Percentiles rank a stretch among this genome's conserved stretches.
phyloP scores from a whole-genome alignment of 2,888 invertebrate genomes.

The Aspidiotus rigidus region DNA sequence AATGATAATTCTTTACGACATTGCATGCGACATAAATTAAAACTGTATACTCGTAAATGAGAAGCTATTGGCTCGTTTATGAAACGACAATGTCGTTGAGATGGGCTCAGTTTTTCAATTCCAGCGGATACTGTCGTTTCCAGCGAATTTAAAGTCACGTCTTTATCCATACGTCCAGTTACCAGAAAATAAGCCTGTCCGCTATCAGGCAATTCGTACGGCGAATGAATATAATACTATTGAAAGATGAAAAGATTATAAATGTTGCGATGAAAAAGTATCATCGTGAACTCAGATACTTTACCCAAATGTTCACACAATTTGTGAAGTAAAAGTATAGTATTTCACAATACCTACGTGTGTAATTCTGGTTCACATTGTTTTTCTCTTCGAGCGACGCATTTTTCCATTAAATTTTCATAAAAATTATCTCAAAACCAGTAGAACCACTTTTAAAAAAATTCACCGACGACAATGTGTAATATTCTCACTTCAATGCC shows the following conservation, averaged over 20 bases:
- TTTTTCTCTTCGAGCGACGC: too few species aligned
- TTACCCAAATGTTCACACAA: too few species aligned
- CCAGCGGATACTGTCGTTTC: slow-evolving; percentile 38
- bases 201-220: slow-evolving; percentile 50
- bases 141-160: slow-evolving; percentile 38
- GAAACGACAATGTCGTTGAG: slow-evolving; percentile 46
- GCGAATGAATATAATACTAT: slow-evolving; percentile 54
- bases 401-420: too few species aligned
- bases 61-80: slow-evolving; percentile 54
- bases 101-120: slow-evolving; percentile 37
- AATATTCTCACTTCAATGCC: too few species aligned
- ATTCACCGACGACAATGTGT: too few species aligned
- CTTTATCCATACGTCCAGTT: slow-evolving; percentile 37
- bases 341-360: too few species aligned
- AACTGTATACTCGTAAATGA: slow-evolving; percentile 60
- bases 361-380: too few species aligned
- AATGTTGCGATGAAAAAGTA: too few species aligned
- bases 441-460: too few species aligned
- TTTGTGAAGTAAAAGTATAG: too few species aligned
- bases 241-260: slow-evolving; percentile 12
- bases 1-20: slow-evolving; percentile 56
- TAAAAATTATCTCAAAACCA: too few species aligned
- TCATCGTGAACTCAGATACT: too few species aligned
- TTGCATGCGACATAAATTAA: slow-evolving; percentile 60
- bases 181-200: slow-evolving; percentile 44